A percentile compares a stretch with the other conserved stretches of the same genome.
Conservation (phyloP, 2,888 invertebrate genomes). For the Euzetes globulus region DNA sequence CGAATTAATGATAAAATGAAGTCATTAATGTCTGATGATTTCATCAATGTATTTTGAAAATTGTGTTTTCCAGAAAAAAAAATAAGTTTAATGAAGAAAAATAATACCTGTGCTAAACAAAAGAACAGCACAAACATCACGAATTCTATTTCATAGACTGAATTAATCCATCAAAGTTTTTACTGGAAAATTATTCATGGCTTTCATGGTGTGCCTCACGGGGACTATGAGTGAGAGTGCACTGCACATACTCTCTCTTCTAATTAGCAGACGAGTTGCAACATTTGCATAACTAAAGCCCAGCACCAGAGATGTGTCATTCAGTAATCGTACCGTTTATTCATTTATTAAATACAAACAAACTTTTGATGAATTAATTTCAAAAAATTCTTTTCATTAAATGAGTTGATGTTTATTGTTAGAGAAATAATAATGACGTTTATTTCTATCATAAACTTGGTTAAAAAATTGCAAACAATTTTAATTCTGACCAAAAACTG, state of each 20-base stretch:
- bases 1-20: too few relatives aligned
- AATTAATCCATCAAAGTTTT: constrained; percentile 7
- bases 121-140: neutral
- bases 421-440: neutral
- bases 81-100: neutral
- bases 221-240: neutral
- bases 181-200: neutral
- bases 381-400: neutral
- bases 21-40: too few relatives aligned
- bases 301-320: neutral
- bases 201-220: constrained; percentile 20
- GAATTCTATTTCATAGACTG: neutral
- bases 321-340: constrained; percentile 10
- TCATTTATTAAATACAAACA: neutral
- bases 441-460: neutral
- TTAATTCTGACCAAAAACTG: neutral
- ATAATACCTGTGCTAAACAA: neutral
- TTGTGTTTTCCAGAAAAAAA: too few relatives aligned
- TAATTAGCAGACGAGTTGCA: neutral
- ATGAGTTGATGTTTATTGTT: neutral
- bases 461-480: constrained; percentile 3
- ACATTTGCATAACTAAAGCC: constrained; percentile 12
- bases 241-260: neutral
- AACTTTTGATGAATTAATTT: neutral
- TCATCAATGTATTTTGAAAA: too few relatives aligned